Percentiles rank a stretch among this genome's conserved stretches.
These are phyloP conservation scores for Chanos chanos DNA, from an alignment of 2,797 vertebrate genomes.

Conservation along the genomic window DNA sequence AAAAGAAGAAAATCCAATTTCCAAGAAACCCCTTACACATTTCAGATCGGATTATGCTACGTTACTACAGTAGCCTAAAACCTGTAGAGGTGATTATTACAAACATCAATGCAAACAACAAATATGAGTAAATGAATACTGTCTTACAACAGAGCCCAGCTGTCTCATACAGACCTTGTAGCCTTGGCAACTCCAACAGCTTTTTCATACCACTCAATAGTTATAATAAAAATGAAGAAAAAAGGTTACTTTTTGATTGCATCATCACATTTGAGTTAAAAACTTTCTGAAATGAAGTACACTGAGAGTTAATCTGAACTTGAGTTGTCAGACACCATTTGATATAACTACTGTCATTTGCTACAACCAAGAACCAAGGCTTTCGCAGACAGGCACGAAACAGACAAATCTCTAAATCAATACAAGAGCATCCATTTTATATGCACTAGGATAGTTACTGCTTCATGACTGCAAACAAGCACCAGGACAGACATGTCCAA, in stretches of 20 bases:
- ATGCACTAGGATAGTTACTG: not conserved
- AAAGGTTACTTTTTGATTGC: not conserved
- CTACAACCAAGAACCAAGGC: too few species aligned
- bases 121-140: slow-evolving; percentile 17
- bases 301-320: too few species aligned
- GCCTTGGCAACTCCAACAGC: not conserved
- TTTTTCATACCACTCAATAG: slow-evolving; percentile 5
- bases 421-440: not conserved
- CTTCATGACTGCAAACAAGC: not conserved
- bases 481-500: slow-evolving; percentile 10
- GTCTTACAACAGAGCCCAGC: not conserved
- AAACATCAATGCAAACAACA: not conserved
- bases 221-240: not conserved
- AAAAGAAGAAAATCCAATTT: too few species aligned
- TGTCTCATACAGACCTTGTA: not conserved
- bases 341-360: too few species aligned
- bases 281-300: too few species aligned
- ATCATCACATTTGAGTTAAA: too few species aligned
- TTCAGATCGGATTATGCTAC: not conserved
- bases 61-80: not conserved
- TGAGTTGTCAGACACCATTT: too few species aligned
- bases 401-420: not conserved
- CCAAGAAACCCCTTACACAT: not conserved
- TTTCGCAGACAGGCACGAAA: too few species aligned
- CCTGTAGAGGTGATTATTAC: not conserved